Percentiles rank a stretch among this genome's conserved stretches.
Evolutionary conservation across 2,113 vertebrate species (phyloP).

Genomic region (Prionailurus bengalensis): DNA sequence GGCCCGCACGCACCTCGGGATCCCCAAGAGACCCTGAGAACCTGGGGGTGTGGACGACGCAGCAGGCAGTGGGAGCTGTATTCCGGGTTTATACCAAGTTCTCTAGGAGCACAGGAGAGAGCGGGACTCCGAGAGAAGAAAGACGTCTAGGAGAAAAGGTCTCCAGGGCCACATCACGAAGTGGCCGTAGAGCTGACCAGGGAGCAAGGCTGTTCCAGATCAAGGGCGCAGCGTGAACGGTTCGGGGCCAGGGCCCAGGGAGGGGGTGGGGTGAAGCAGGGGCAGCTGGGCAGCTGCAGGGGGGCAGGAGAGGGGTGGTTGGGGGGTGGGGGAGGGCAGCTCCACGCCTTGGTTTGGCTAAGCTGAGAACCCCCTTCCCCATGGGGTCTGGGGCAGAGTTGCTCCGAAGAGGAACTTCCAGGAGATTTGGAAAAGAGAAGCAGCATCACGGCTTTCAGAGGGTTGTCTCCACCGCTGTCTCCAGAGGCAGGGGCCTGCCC

Average conservation of each 20-base stretch:
- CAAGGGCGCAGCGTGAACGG: not conserved
- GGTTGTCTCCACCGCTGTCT: too few relatives aligned
- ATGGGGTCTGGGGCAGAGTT: not conserved
- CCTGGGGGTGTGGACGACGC: too few relatives aligned
- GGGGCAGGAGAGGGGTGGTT: not conserved
- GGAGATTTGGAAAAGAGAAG: not conserved
- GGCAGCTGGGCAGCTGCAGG: not conserved
- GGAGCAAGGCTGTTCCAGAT: not conserved
- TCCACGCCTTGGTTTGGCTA: not conserved
- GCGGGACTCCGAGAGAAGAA: not conserved
- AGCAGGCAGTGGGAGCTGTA: not conserved
- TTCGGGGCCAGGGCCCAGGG: too few relatives aligned
- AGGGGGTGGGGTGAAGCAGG: not conserved
- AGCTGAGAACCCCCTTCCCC: not conserved
- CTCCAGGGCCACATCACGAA: not conserved
- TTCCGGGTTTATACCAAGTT: not conserved
- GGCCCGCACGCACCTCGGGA: too few relatives aligned
- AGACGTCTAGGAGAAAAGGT: not conserved
- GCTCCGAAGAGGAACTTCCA: not conserved
- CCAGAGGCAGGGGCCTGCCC: not conserved
- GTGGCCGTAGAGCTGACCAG: not conserved
- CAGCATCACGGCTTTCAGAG: not conserved
- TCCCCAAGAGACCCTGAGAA: not conserved
- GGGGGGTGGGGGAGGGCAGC: not conserved
- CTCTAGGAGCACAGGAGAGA: not conserved